Conservation (phyloP, 1,140 invertebrate genomes). For the Drosophila kikkawai region DNA sequence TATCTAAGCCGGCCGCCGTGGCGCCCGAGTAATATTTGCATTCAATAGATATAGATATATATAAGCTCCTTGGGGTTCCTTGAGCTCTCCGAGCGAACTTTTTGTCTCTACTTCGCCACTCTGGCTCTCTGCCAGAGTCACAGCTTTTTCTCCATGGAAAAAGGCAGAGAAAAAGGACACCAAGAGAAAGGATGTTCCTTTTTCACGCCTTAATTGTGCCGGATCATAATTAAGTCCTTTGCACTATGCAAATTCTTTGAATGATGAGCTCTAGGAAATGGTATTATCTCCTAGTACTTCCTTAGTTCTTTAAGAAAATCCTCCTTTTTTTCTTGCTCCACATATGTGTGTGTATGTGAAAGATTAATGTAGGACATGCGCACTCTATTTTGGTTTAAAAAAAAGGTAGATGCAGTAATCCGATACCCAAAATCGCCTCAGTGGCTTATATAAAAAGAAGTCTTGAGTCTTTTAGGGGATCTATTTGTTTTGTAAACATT, state of each 20-base stretch:
- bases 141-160: conserved; percentile 28
- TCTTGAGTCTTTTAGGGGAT: not conserved
- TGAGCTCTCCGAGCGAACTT: conserved; percentile 25
- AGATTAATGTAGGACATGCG: conserved; percentile 71
- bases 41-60: conserved; percentile 40
- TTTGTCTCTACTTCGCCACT: conserved; percentile 47
- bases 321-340: not conserved
- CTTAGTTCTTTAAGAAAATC: conserved; percentile 12
- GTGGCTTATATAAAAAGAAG: conserved; percentile 61
- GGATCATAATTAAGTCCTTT: conserved; percentile 15
- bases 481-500: conserved; percentile 21
- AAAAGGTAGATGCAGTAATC: conserved; percentile 53
- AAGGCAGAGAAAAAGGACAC: not conserved
- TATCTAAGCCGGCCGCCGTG: conserved; percentile 66
- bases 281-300: conserved; percentile 17
- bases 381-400: conserved; percentile 58
- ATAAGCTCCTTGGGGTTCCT: conserved; percentile 20
- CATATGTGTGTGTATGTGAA: conserved; percentile 47
- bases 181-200: not conserved
- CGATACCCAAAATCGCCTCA: conserved; percentile 18
- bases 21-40: conserved; percentile 59
- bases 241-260: not conserved
- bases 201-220: conserved; percentile 11
- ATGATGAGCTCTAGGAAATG: conserved; percentile 10
- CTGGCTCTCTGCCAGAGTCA: conserved; percentile 41